phyloP scores from a whole-genome alignment of 2,113 vertebrate species.

The Neolamprologus caudopunctatus region DNA sequence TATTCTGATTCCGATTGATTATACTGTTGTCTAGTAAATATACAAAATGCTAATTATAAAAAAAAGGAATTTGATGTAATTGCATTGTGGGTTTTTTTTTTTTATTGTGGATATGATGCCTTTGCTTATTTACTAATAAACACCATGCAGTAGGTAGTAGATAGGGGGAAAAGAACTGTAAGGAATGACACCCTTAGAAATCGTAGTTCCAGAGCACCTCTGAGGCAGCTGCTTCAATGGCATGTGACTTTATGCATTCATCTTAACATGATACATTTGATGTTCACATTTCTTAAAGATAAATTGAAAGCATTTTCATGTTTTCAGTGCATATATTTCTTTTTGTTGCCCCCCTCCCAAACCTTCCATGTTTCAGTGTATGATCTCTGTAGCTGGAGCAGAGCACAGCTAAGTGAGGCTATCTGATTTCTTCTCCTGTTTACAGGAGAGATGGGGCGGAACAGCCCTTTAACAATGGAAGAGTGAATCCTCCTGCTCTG shows the following conservation, averaged over 20 bases:
- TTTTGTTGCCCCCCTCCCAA: background rate
- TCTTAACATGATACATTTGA: background rate
- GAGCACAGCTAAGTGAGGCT: constrained; percentile 50
- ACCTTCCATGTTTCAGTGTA: background rate
- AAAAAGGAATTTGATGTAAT: background rate
- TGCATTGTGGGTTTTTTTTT: accelerated
- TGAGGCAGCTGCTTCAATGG: background rate
- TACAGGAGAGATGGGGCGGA: constrained; percentile 58
- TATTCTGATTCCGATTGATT: background rate
- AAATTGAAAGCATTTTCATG: background rate
- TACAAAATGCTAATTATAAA: background rate
- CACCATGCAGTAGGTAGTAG: background rate
- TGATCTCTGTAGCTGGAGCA: constrained; percentile 35
- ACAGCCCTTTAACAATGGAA: constrained; percentile 55
- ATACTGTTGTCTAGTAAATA: background rate
- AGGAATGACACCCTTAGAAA: background rate
- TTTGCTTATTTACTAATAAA: background rate
- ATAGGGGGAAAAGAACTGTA: background rate
- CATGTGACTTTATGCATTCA: background rate
- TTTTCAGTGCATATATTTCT: background rate
- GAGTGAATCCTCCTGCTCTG: constrained; percentile 44
- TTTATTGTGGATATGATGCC: background rate
- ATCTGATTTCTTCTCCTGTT: constrained; percentile 58
- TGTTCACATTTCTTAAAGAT: background rate
- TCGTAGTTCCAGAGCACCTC: background rate